phyloP scores from a whole-genome alignment of 2,113 vertebrate genomes.

The Benitochromis conjunctus region DNA sequence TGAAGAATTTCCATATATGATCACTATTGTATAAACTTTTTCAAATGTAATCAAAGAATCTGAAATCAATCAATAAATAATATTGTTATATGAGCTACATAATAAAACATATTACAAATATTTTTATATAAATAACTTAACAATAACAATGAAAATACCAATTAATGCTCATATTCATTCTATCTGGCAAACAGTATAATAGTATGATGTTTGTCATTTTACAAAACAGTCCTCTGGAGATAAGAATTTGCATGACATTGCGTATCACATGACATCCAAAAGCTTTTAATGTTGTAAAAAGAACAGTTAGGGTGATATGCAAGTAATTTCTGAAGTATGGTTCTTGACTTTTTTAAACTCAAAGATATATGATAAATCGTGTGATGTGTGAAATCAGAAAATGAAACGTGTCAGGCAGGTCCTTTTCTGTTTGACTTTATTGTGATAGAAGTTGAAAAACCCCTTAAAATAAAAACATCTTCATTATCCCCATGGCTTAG shows the following conservation, averaged over 20 bases:
- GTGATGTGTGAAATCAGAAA: not conserved
- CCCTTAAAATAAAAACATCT: not conserved
- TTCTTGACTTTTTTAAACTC: not conserved
- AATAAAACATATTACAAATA: not conserved
- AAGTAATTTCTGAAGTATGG: not conserved
- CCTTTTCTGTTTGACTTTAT: conserved; percentile 3
- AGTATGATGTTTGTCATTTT: not conserved
- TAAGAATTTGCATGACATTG: not conserved
- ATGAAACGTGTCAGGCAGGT: not conserved
- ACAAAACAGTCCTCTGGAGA: not conserved
- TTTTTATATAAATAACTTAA: not conserved
- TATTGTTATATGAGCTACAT: not conserved
- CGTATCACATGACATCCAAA: not conserved
- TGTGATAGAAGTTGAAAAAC: not conserved
- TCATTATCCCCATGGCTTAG: not conserved
- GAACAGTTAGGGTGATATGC: not conserved
- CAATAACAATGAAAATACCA: not conserved
- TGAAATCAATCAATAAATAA: not conserved
- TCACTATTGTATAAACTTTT: not conserved
- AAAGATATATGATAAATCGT: not conserved
- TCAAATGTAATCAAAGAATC: not conserved
- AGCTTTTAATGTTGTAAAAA: not conserved
- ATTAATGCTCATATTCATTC: not conserved
- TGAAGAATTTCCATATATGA: not conserved
- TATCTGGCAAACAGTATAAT: not conserved